Conservation (phyloP, 2,888 invertebrate species). For the Eristalinus sepulchralis region DNA sequence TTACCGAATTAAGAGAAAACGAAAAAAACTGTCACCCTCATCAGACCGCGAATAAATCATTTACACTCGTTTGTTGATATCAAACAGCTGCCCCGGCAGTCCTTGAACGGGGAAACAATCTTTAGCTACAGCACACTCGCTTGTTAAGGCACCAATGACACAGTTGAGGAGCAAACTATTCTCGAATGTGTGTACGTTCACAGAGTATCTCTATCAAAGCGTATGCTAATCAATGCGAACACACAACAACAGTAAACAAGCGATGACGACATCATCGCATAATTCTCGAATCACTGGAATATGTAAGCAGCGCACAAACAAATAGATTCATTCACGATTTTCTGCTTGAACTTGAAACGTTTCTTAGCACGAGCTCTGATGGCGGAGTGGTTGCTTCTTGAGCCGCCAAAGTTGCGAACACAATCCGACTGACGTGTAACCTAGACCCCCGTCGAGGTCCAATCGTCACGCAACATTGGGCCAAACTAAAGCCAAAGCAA, state of each 20-base stretch:
- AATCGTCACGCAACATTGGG: not conserved
- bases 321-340: not conserved
- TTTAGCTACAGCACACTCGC: not conserved
- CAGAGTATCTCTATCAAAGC: not conserved
- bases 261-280: not conserved
- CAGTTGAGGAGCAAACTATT: not conserved
- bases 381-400: not conserved
- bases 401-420: not conserved
- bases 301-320: not conserved
- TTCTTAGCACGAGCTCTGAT: not conserved
- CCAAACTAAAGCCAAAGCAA: conserved; percentile 8
- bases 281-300: not conserved
- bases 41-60: not conserved
- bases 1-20: not conserved
- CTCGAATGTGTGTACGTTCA: not conserved
- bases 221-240: not conserved
- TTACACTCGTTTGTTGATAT: not conserved
- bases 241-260: not conserved
- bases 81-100: not conserved
- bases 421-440: not conserved
- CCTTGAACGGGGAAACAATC: not conserved
- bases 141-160: not conserved
- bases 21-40: not conserved
- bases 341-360: not conserved
- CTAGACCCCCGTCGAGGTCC: not conserved